Evolutionary conservation across 2,797 vertebrate species (phyloP).

Genomic region (Sebastes iracundus): DNA sequence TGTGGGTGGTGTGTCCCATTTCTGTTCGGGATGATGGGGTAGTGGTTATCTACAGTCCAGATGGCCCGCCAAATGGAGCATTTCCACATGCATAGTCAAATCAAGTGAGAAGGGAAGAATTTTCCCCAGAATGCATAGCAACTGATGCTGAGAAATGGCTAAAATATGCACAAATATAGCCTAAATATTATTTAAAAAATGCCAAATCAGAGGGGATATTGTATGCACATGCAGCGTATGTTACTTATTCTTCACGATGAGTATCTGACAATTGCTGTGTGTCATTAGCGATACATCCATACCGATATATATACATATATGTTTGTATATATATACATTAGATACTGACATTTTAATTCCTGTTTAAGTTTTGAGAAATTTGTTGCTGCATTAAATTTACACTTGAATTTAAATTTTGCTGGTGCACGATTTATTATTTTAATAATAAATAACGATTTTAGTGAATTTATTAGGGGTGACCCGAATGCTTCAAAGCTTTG

Average conservation of each 20-base stretch:
- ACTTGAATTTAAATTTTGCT: too few species aligned
- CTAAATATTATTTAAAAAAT: neutral
- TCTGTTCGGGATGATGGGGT: slow-evolving; percentile 17
- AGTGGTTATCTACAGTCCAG: slow-evolving; percentile 19
- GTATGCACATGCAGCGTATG: neutral
- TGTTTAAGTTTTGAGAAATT: too few species aligned
- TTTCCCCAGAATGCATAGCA: slow-evolving; percentile 5
- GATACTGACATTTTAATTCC: too few species aligned
- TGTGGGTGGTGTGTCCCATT: slow-evolving; percentile 11
- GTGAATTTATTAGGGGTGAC: too few species aligned
- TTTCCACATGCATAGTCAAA: slow-evolving; percentile 27
- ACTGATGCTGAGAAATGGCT: neutral
- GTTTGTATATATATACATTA: too few species aligned
- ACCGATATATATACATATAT: too few species aligned
- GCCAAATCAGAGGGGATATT: neutral
- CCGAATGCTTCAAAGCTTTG: too few species aligned
- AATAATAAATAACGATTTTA: too few species aligned
- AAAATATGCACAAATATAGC: neutral
- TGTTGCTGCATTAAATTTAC: too few species aligned
- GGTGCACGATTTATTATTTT: too few species aligned
- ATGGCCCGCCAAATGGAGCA: slow-evolving; percentile 32
- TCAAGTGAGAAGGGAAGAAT: neutral
- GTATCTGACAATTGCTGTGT: too few species aligned
- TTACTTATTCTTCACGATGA: neutral
- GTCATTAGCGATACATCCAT: neutral